phyloP scores from a whole-genome alignment of 2,888 invertebrate genomes.

The Nemurella pictetii region DNA sequence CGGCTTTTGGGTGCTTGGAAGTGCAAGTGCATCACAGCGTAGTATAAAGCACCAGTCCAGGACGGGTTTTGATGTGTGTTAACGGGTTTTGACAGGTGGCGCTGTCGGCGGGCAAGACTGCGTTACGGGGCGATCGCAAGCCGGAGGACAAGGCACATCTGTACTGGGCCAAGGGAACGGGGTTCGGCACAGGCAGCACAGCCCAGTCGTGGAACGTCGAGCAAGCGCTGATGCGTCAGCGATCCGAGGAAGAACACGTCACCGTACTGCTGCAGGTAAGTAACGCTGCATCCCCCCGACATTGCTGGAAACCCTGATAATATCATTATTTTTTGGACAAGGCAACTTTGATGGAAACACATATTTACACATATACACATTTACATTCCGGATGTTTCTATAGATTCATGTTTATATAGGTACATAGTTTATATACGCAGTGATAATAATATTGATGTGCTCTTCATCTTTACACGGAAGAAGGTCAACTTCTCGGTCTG shows the following conservation, averaged over 20 bases:
- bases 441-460: neutral
- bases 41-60: too few relatives aligned
- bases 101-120: slow-evolving; percentile 48
- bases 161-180: slow-evolving; percentile 96
- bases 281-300: neutral
- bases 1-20: too few relatives aligned
- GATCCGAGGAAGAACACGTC: slow-evolving; percentile 71
- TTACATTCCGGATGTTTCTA: too few relatives aligned
- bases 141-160: slow-evolving; percentile 74
- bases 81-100: slow-evolving; percentile 33
- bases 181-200: slow-evolving; percentile 94
- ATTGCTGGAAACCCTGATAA: neutral
- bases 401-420: neutral
- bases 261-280: slow-evolving; percentile 39
- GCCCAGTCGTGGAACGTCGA: slow-evolving; percentile 97
- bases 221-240: slow-evolving; percentile 85
- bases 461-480: too few relatives aligned
- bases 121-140: slow-evolving; percentile 47
- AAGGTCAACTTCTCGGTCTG: too few relatives aligned
- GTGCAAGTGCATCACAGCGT: too few relatives aligned
- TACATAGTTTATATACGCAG: neutral
- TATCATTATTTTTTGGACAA: too few relatives aligned
- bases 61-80: too few relatives aligned
- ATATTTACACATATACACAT: too few relatives aligned
- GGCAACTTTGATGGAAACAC: too few relatives aligned